phyloP scores from a whole-genome alignment of 2,797 vertebrate genomes.

The Aplochiton taeniatus region DNA sequence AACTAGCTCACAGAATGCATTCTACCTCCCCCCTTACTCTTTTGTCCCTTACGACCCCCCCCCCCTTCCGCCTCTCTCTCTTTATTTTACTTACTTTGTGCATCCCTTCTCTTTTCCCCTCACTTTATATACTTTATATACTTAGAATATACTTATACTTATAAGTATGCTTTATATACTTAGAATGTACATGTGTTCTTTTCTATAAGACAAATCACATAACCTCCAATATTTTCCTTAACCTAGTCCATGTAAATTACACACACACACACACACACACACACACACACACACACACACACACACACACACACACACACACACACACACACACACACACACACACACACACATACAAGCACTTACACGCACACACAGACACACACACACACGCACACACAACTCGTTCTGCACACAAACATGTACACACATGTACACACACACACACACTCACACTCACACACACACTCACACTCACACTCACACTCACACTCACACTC shows the following conservation, averaged over 20 bases:
- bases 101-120: too few species aligned
- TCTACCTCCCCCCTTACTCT: not conserved
- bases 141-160: too few species aligned
- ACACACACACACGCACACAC: conserved; percentile 4
- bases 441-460: conserved; percentile 20
- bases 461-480: conserved; percentile 14
- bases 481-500: conserved; percentile 1
- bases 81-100: too few species aligned
- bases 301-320: conserved; percentile 9
- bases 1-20: conserved; percentile 12
- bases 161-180: too few species aligned
- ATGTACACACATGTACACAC: conserved; percentile 15
- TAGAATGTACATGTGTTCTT: too few species aligned
- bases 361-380: conserved; percentile 28
- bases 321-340: conserved; percentile 24
- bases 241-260: too few species aligned
- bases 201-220: too few species aligned
- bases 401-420: conserved; percentile 19
- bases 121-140: too few species aligned
- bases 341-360: conserved; percentile 27
- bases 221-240: conserved; percentile 20
- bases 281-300: conserved; percentile 3
- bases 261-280: conserved; percentile 22
- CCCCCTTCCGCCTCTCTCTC: too few species aligned
- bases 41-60: not conserved